Percentiles rank a stretch among this genome's conserved stretches.
Evolutionary conservation across 2,113 vertebrate species (phyloP).

Genomic region (Brachyistius frenatus): DNA sequence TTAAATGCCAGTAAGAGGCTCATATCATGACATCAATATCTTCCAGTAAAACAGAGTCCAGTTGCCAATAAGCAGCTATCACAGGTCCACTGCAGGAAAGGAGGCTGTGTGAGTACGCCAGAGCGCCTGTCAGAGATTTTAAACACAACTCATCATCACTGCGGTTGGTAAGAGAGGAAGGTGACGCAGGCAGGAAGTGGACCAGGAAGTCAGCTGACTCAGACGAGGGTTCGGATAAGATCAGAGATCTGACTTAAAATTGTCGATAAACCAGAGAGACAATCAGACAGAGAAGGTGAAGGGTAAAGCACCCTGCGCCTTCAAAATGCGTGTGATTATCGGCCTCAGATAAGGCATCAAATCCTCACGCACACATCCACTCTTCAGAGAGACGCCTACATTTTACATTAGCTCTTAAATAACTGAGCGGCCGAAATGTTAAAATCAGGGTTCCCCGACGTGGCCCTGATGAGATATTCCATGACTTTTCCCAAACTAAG

Average conservation of each 20-base stretch:
- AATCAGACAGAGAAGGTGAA: background rate
- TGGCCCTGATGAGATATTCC: background rate
- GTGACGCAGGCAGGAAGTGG: background rate
- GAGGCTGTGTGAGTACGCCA: background rate
- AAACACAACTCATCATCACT: background rate
- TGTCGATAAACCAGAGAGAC: background rate
- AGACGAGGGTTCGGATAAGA: background rate
- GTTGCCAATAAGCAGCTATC: conserved; percentile 7
- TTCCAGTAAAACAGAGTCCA: conserved; percentile 12
- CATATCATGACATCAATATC: conserved; percentile 9
- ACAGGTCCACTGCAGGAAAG: background rate
- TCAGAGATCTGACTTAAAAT: background rate
- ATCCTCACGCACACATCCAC: background rate
- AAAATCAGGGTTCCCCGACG: background rate
- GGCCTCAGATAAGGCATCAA: background rate
- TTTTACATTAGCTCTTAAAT: conserved; percentile 34
- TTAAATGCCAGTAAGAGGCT: conserved; percentile 32
- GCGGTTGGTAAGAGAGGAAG: background rate
- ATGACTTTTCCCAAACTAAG: conserved; percentile 11
- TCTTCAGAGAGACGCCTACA: background rate
- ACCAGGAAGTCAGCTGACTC: conserved; percentile 46
- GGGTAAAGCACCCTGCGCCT: background rate
- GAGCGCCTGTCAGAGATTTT: conserved; percentile 7
- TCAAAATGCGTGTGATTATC: background rate
- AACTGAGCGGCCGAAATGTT: conserved; percentile 15